Evolutionary conservation across 2,888 invertebrate genomes (phyloP).

Genomic region (Syritta pipiens): DNA sequence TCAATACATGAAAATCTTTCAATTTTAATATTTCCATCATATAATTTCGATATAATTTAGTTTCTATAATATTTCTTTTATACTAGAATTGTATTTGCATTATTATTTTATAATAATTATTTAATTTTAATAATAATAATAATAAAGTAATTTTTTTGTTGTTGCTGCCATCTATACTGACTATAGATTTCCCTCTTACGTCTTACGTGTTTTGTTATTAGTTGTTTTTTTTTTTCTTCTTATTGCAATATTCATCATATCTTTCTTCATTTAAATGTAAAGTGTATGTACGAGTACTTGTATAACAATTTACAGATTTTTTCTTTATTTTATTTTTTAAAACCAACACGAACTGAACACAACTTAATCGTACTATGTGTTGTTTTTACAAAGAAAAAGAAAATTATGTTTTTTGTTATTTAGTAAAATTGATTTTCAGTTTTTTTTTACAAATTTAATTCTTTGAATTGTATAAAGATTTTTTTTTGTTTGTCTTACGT

Average conservation of each 20-base stretch:
- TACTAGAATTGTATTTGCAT: slow-evolving; percentile 67
- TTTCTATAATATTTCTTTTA: slow-evolving; percentile 65
- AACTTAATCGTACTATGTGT: slow-evolving; percentile 21
- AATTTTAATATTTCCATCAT: slow-evolving; percentile 68
- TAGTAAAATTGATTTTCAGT: no score
- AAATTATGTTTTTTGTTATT: slow-evolving; percentile 13
- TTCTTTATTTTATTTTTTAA: not conserved
- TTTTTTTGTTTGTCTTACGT: slow-evolving; percentile 1
- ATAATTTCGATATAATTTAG: slow-evolving; percentile 69
- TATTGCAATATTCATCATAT: slow-evolving; percentile 62
- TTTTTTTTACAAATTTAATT: slow-evolving; percentile 13
- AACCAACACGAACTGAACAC: slow-evolving; percentile 38
- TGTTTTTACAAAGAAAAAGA: slow-evolving; percentile 23
- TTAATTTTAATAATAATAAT: slow-evolving; percentile 62
- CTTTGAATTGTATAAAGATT: slow-evolving; percentile 19
- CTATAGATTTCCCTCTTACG: slow-evolving; percentile 59
- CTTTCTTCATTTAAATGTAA: slow-evolving; percentile 14
- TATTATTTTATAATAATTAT: slow-evolving; percentile 66
- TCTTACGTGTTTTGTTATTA: slow-evolving; percentile 66
- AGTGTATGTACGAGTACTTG: slow-evolving; percentile 23
- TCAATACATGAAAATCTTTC: slow-evolving; percentile 35
- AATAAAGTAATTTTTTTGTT: slow-evolving; percentile 41
- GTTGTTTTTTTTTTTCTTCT: no score
- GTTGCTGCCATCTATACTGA: slow-evolving; percentile 55
- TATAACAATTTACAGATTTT: slow-evolving; percentile 51